phyloP scores from a whole-genome alignment of 1,140 invertebrate genomes.

The Drosophila melanica region DNA sequence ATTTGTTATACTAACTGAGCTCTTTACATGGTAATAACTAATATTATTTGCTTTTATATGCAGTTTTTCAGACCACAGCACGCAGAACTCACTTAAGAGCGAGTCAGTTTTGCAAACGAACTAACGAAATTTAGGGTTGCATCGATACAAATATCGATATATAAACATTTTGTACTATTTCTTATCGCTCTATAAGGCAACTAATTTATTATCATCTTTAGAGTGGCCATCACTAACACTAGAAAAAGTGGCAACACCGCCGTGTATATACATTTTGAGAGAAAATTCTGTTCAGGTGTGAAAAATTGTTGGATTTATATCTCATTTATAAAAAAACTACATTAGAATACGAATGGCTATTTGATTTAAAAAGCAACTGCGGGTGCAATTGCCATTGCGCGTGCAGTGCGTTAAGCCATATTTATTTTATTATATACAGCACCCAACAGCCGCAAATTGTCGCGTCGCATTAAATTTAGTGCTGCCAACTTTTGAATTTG shows the following conservation, averaged over 20 bases:
- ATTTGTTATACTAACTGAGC: constrained; percentile 32
- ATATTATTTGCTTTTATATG: constrained; percentile 53
- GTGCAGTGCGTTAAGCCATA: constrained; percentile 17
- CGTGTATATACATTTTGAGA: constrained; percentile 64
- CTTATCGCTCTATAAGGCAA: constrained; percentile 3
- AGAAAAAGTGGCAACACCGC: constrained; percentile 44
- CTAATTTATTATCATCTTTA: constrained; percentile 5
- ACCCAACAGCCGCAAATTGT: constrained; percentile 55
- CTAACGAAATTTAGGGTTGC: constrained; percentile 20
- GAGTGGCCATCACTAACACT: constrained; percentile 7
- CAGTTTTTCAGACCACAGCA: constrained; percentile 48
- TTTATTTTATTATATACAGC: constrained; percentile 29
- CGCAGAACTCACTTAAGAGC: constrained; percentile 33
- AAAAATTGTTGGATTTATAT: constrained; percentile 51
- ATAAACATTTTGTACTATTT: constrained; percentile 1
- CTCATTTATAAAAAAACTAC: constrained; percentile 18
- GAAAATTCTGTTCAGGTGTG: constrained; percentile 63
- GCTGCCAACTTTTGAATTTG: constrained; percentile 57
- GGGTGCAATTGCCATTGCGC: background rate
- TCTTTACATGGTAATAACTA: constrained; percentile 57
- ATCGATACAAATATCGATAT: constrained; percentile 12
- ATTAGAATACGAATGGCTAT: background rate
- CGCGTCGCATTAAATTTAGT: constrained; percentile 70
- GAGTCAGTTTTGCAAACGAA: constrained; percentile 29
- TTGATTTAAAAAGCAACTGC: background rate